Evolutionary conservation across 2,888 invertebrate genomes (phyloP).

Genomic region (Taphrorychus bicolor): DNA sequence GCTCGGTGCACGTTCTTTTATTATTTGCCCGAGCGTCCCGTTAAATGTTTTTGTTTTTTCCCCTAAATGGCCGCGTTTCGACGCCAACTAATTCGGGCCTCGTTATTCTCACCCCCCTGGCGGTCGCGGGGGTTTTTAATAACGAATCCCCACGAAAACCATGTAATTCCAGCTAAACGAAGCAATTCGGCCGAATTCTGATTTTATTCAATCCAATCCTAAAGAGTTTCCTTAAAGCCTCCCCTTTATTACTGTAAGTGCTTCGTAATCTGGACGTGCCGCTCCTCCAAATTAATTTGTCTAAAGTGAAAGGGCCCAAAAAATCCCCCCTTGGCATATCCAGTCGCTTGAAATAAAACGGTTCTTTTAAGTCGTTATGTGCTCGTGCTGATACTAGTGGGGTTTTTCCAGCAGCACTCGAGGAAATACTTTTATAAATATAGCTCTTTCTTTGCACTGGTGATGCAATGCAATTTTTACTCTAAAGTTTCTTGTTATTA

Average conservation of each 20-base stretch:
- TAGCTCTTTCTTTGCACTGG: no score
- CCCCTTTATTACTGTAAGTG: slow-evolving; percentile 26
- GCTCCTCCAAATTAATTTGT: slow-evolving; percentile 26
- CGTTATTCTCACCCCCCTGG: not conserved
- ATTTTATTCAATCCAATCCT: slow-evolving; percentile 20
- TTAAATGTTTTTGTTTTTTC: not conserved
- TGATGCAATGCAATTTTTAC: no score
- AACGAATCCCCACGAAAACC: not conserved
- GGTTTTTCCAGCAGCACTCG: not conserved
- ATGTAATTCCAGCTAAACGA: slow-evolving; percentile 8
- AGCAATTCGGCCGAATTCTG: slow-evolving; percentile 7
- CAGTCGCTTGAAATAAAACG: slow-evolving; percentile 1
- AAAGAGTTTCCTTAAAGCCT: slow-evolving; percentile 12
- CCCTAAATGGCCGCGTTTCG: not conserved
- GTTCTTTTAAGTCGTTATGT: not conserved
- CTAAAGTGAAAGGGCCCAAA: slow-evolving; percentile 26
- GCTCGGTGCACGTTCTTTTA: not conserved
- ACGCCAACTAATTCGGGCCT: not conserved
- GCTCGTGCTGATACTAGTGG: not conserved
- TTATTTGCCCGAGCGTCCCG: no score
- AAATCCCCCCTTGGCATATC: slow-evolving; percentile 18
- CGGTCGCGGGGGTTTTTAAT: not conserved
- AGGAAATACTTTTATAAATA: not conserved
- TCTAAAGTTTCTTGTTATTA: no score
- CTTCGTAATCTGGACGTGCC: slow-evolving; percentile 23